Conservation (phyloP, 2,888 invertebrate genomes). For the Luperina nickerlii region DNA sequence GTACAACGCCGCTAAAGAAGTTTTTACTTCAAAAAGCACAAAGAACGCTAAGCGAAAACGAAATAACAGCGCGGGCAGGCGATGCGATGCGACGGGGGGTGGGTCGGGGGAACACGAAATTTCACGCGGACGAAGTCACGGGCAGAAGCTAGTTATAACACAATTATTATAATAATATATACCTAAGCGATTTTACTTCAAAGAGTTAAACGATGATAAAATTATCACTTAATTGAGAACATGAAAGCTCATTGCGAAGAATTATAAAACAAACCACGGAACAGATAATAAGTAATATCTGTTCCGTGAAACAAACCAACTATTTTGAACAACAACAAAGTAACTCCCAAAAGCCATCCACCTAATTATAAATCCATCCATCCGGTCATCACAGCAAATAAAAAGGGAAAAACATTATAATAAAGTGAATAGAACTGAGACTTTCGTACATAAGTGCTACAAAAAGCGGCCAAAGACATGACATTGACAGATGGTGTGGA, state of each 20-base stretch:
- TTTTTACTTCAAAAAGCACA: no score
- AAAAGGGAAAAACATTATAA: constrained; percentile 69
- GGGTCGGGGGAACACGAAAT: no score
- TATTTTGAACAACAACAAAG: not conserved
- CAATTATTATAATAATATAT: no score
- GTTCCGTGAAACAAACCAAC: not conserved
- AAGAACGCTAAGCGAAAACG: no score
- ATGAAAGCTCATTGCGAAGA: not conserved
- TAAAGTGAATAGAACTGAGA: constrained; percentile 73
- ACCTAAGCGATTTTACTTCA: not conserved
- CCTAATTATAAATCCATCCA: constrained; percentile 38
- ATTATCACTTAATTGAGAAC: no score
- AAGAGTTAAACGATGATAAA: not conserved
- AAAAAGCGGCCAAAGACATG: constrained; percentile 82
- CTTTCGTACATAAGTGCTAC: constrained; percentile 77
- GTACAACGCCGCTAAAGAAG: no score
- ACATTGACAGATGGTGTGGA: constrained; percentile 87
- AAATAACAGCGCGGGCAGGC: no score
- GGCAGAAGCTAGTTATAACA: no score
- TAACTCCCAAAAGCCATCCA: constrained; percentile 4
- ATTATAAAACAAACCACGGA: not conserved
- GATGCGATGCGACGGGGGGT: no score
- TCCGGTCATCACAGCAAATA: constrained; percentile 59
- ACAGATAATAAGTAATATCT: no score
- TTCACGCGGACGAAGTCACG: no score